Percentiles rank a stretch among this genome's conserved stretches.
Evolutionary conservation across 2,797 vertebrate species (phyloP).

Genomic region (Ctenochaetus hawaiiensis): DNA sequence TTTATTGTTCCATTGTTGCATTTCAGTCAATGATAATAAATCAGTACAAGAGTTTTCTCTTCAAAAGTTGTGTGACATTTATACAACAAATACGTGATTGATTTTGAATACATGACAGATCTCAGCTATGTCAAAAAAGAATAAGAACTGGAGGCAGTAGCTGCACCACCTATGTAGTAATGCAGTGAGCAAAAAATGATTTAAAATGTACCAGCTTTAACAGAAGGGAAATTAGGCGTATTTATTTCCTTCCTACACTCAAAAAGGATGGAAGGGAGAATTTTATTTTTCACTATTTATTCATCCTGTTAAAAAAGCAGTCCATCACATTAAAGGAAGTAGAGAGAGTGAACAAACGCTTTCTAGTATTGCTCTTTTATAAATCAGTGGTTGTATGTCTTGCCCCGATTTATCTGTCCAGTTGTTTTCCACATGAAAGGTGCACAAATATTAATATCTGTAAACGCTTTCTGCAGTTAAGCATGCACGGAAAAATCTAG

Average conservation of each 20-base stretch:
- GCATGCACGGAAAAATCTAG: neutral
- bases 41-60: neutral
- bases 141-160: neutral
- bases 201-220: neutral
- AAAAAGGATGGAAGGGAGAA: neutral
- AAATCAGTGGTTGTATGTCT: neutral
- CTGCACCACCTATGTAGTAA: neutral
- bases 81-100: neutral
- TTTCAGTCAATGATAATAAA: neutral
- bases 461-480: neutral
- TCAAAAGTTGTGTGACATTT: neutral
- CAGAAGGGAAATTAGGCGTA: neutral
- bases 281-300: neutral
- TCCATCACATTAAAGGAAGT: neutral
- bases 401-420: neutral
- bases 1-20: neutral
- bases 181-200: neutral
- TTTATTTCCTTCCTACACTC: neutral
- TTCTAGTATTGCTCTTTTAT: neutral
- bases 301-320: neutral
- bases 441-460: neutral
- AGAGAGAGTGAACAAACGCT: neutral
- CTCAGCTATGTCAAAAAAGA: neutral
- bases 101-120: constrained; percentile 4
- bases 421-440: neutral